phyloP scores from a whole-genome alignment of 2,888 invertebrate genomes.

The Conops quadrifasciatus region DNA sequence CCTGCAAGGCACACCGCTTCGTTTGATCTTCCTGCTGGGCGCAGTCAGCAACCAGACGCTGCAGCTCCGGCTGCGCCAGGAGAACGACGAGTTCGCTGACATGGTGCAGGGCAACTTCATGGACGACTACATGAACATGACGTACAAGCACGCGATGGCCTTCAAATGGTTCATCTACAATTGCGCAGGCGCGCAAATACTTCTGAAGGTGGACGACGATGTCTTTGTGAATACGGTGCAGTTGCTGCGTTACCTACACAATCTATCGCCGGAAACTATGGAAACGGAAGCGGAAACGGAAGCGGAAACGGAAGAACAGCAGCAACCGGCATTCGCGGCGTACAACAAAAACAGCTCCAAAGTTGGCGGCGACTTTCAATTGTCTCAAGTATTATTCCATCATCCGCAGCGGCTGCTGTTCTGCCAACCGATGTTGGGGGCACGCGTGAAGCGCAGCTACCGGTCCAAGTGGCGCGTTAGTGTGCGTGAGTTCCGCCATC shows the following conservation, averaged over 20 bases:
- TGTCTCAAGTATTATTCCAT: constrained; percentile 42
- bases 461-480: constrained; percentile 81
- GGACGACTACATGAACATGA: constrained; percentile 82
- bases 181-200: constrained; percentile 73
- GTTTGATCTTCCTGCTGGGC: constrained; percentile 76
- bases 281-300: too few species aligned
- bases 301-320: too few species aligned
- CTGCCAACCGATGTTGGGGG: constrained; percentile 69
- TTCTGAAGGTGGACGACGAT: constrained; percentile 82
- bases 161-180: constrained; percentile 78
- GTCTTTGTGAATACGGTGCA: constrained; percentile 75
- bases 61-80: constrained; percentile 62
- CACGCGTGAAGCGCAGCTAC: constrained; percentile 70
- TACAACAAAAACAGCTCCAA: constrained; percentile 20
- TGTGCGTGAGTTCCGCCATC: constrained; percentile 70
- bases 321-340: not conserved
- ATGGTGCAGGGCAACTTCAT: constrained; percentile 79
- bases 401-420: constrained; percentile 69
- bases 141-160: constrained; percentile 84
- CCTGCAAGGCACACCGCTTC: constrained; percentile 60
- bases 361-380: constrained; percentile 1
- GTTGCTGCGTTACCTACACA: constrained; percentile 66
- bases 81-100: constrained; percentile 71
- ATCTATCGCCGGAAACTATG: not conserved
- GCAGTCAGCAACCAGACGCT: constrained; percentile 63